Percentiles rank a stretch among this genome's conserved stretches.
Evolutionary conservation across 2,797 vertebrate species (phyloP).

Genomic region (Sebastes iracundus): DNA sequence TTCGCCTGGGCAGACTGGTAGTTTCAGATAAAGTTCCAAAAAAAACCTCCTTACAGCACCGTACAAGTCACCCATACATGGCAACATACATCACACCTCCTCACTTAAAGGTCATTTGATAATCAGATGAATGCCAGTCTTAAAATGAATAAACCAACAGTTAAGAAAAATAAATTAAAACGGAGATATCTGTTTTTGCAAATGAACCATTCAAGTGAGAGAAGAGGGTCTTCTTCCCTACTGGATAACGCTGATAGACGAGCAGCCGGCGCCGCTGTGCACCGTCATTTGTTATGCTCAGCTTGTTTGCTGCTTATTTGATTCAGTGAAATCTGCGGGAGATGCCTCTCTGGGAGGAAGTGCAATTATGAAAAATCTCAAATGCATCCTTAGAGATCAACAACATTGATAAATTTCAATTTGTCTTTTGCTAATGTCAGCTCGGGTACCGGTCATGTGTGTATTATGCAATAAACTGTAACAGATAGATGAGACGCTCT

Average conservation of each 20-base stretch:
- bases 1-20: conserved; percentile 1
- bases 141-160: neutral
- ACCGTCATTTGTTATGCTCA: conserved; percentile 29
- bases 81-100: neutral
- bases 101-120: neutral
- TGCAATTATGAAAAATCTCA: conserved; percentile 40
- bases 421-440: conserved; percentile 19
- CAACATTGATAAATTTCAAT: conserved; percentile 33
- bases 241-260: conserved; percentile 1
- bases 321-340: conserved; percentile 25
- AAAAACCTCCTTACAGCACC: neutral
- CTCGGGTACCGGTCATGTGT: conserved; percentile 16
- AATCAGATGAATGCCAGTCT: neutral
- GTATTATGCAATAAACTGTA: conserved; percentile 35
- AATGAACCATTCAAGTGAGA: neutral
- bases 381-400: conserved; percentile 45
- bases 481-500: conserved; percentile 33
- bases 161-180: neutral
- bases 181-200: neutral
- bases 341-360: conserved; percentile 38
- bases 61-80: neutral
- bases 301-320: conserved; percentile 45
- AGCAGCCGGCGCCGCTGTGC: neutral
- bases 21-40: conserved; percentile 9
- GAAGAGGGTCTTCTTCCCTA: neutral